Conservation (phyloP, 2,888 invertebrate genomes). For the Drosophila affinis region DNA sequence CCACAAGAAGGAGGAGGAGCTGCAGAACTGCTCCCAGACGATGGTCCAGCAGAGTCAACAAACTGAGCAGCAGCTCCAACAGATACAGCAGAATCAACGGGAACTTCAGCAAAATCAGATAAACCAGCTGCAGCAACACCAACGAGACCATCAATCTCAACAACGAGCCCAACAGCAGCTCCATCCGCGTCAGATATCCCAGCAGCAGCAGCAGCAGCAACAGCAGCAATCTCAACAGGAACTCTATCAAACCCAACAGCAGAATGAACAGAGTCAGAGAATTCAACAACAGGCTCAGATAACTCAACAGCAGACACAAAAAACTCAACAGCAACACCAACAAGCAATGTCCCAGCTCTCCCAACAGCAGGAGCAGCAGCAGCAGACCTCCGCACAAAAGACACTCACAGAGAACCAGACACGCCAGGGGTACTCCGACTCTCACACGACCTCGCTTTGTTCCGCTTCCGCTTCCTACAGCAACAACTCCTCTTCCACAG, state of each 20-base stretch:
- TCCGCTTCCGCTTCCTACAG: slow-evolving; percentile 27
- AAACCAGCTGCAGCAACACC: slow-evolving; percentile 35
- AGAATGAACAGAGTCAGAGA: slow-evolving; percentile 7
- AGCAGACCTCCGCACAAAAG: slow-evolving; percentile 12
- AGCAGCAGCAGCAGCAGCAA: slow-evolving; percentile 52
- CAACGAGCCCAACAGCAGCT: slow-evolving; percentile 14
- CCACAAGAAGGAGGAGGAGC: slow-evolving; percentile 81
- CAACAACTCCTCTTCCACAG: slow-evolving; percentile 81
- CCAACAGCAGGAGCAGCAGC: slow-evolving; percentile 10
- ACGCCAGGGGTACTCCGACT: slow-evolving; percentile 36
- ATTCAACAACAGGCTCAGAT: slow-evolving; percentile 5
- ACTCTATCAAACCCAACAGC: slow-evolving; percentile 29
- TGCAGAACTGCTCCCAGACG: slow-evolving; percentile 45
- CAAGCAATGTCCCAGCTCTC: neutral
- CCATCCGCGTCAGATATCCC: slow-evolving; percentile 22
- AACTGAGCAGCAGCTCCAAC: slow-evolving; percentile 33
- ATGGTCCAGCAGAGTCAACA: slow-evolving; percentile 48
- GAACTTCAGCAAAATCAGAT: slow-evolving; percentile 28
- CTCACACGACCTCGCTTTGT: slow-evolving; percentile 35
- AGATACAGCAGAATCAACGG: slow-evolving; percentile 22
- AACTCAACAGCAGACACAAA: slow-evolving; percentile 6
- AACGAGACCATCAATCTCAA: slow-evolving; percentile 23
- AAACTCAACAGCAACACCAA: slow-evolving; percentile 24
- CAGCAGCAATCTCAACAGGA: slow-evolving; percentile 32
- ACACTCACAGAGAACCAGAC: slow-evolving; percentile 56